phyloP scores from a whole-genome alignment of 2,113 vertebrate species.

The Chionomys nivalis region DNA sequence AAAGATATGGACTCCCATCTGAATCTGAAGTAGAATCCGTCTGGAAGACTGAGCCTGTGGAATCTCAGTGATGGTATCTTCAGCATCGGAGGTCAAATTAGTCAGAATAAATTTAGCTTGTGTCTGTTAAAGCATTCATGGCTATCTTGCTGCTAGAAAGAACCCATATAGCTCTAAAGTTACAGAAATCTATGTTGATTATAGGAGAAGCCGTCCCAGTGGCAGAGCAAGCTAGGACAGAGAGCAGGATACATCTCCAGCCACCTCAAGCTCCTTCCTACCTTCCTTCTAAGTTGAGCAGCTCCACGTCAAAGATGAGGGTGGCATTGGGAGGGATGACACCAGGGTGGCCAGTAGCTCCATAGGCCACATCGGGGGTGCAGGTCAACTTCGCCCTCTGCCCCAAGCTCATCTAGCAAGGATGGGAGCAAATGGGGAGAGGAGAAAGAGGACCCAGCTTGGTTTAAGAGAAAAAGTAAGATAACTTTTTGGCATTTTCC shows the following conservation, averaged over 20 bases:
- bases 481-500: constrained; percentile 71
- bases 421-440: constrained; percentile 69
- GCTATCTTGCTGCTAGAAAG: neutral
- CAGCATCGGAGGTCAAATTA: neutral
- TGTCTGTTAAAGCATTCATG: neutral
- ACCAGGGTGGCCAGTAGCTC: constrained; percentile 95
- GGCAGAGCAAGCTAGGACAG: constrained; percentile 77
- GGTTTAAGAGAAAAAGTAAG: constrained; percentile 78
- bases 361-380: constrained; percentile 97
- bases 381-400: constrained; percentile 98
- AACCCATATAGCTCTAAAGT: neutral
- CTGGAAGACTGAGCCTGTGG: neutral
- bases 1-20: neutral
- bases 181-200: neutral
- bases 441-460: constrained; percentile 80
- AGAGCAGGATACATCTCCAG: constrained; percentile 59
- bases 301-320: constrained; percentile 98
- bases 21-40: neutral
- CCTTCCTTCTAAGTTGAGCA: constrained; percentile 96
- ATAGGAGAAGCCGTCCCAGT: constrained; percentile 79
- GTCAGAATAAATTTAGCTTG: neutral
- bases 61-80: neutral
- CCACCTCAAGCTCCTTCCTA: constrained; percentile 70
- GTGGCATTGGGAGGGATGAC: constrained; percentile 99
- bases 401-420: constrained; percentile 96